phyloP scores from a whole-genome alignment of 64 coral and sea anemone species.

The Catalaphyllia jardinei region DNA sequence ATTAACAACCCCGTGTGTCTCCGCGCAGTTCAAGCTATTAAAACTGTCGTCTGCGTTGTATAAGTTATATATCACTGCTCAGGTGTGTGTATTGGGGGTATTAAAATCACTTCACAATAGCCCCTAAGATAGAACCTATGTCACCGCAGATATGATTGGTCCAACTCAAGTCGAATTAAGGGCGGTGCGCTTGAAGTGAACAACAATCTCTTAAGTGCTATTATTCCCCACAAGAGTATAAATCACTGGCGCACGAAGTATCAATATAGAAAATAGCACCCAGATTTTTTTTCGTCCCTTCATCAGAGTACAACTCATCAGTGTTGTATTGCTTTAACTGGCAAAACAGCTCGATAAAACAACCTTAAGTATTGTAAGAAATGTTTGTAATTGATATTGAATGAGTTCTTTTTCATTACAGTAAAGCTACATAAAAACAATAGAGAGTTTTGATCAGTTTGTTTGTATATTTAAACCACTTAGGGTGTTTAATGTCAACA shows the following conservation, averaged over 20 bases:
- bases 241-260: constrained; percentile 1
- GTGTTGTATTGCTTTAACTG: not conserved
- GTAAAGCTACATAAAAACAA: constrained; percentile 5
- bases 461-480: constrained; percentile 46
- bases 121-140: not conserved
- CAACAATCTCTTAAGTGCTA: constrained; percentile 9
- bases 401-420: constrained; percentile 33
- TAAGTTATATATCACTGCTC: not conserved
- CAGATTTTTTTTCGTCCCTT: not conserved
- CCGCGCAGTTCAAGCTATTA: not conserved
- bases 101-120: constrained; percentile 46
- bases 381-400: constrained; percentile 49
- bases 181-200: constrained; percentile 13
- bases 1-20: not conserved
- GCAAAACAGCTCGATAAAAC: constrained; percentile 5
- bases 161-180: constrained; percentile 5
- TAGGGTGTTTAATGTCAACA: constrained; percentile 34
- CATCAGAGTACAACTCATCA: not conserved
- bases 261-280: not conserved
- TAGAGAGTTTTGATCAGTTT: constrained; percentile 33
- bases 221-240: constrained; percentile 10
- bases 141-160: not conserved
- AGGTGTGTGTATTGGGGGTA: constrained; percentile 18
- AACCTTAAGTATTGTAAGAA: constrained; percentile 35
- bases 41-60: constrained; percentile 19